phyloP scores from a whole-genome alignment of 2,113 vertebrate species.

The Talpa occidentalis region DNA sequence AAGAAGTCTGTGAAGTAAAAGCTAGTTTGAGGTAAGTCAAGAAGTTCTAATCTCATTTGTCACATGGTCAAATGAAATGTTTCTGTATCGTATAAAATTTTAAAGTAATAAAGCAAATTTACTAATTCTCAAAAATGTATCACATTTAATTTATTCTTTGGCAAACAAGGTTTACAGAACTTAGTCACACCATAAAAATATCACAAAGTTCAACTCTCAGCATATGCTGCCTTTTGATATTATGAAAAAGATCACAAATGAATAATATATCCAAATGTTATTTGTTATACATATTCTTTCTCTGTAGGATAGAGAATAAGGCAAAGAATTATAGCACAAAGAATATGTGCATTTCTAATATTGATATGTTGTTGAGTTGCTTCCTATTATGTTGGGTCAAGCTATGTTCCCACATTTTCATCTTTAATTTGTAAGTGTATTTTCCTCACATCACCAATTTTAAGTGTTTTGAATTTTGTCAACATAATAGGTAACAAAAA shows the following conservation, averaged over 20 bases:
- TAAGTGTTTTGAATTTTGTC: neutral
- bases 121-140: neutral
- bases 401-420: neutral
- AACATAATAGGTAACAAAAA: neutral
- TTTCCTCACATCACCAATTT: neutral
- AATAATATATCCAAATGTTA: neutral
- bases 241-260: neutral
- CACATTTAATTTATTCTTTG: neutral
- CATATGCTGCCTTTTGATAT: neutral
- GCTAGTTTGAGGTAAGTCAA: neutral
- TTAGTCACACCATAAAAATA: conserved; percentile 6
- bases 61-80: neutral
- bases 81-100: neutral
- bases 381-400: neutral
- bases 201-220: neutral
- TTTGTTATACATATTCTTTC: neutral
- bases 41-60: neutral
- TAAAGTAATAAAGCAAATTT: neutral
- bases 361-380: neutral
- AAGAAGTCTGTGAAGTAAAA: neutral
- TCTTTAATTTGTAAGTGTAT: neutral
- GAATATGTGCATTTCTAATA: neutral
- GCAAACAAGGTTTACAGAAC: neutral
- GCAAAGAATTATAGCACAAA: neutral
- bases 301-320: neutral